Percentiles rank a stretch among this genome's conserved stretches.
Evolutionary conservation across 1,140 invertebrate species (phyloP).

Genomic region (Cryptotermes secundus): DNA sequence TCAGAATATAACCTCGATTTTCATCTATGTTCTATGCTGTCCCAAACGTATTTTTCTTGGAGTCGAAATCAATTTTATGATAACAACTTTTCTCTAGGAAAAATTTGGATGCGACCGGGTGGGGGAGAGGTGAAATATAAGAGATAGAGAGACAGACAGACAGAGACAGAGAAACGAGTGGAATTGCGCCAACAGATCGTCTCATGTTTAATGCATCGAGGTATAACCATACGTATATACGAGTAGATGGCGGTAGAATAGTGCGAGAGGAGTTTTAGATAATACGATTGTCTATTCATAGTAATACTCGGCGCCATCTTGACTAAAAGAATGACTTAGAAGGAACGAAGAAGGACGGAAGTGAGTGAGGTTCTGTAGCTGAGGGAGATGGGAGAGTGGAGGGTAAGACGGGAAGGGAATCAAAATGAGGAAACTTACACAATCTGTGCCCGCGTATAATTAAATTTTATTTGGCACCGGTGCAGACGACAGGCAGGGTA

Average conservation of each 20-base stretch:
- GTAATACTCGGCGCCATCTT: conserved; percentile 13
- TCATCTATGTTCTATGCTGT: conserved; percentile 6
- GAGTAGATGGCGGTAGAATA: neutral
- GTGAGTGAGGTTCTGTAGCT: neutral
- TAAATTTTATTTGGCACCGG: conserved; percentile 26
- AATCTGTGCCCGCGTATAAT: conserved; percentile 25
- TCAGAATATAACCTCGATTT: neutral
- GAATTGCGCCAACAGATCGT: conserved; percentile 5
- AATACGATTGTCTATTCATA: conserved; percentile 20
- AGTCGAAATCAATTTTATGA: conserved; percentile 20
- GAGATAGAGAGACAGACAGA: no score
- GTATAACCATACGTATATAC: neutral
- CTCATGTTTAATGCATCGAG: conserved; percentile 19
- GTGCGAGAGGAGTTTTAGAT: neutral
- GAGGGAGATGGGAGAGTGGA: neutral
- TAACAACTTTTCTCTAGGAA: neutral
- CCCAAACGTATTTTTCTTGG: neutral
- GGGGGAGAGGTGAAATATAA: neutral
- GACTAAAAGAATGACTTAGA: conserved; percentile 17
- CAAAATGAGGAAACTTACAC: conserved; percentile 27
- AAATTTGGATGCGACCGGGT: neutral
- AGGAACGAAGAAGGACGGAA: neutral
- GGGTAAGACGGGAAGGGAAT: neutral
- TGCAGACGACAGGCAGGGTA: conserved; percentile 16
- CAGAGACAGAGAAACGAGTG: conserved; percentile 18